Percentiles rank a stretch among this genome's conserved stretches.
These are phyloP conservation scores for Ceyx erithaca DNA, from an alignment of 2,797 vertebrate species.

Conservation along the genomic window DNA sequence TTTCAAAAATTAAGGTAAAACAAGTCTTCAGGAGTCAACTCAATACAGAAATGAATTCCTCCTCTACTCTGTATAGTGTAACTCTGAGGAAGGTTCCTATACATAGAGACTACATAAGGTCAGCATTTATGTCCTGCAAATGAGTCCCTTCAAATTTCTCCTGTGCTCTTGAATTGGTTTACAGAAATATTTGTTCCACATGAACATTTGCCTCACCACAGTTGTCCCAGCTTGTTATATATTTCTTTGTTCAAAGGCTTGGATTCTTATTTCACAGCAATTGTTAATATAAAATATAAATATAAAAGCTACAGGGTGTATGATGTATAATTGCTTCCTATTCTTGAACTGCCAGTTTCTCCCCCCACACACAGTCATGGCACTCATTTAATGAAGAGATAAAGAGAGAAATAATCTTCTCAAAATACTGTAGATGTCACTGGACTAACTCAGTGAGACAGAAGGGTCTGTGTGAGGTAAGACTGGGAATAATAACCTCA, in stretches of 20 bases:
- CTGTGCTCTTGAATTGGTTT: conserved; percentile 60
- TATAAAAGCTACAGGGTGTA: conserved; percentile 44
- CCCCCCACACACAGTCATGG: not conserved
- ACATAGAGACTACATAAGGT: conserved; percentile 41
- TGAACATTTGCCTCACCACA: conserved; percentile 66
- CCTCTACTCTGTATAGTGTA: not conserved
- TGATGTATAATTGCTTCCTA: conserved; percentile 31
- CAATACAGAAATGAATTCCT: not conserved
- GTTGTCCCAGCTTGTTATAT: conserved; percentile 63
- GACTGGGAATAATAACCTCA: not conserved
- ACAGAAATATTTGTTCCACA: conserved; percentile 67
- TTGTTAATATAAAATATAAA: conserved; percentile 50
- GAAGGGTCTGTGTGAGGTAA: not conserved
- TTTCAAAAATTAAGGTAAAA: not conserved
- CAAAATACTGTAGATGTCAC: not conserved
- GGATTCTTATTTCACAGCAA: conserved; percentile 50
- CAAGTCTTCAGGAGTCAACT: not conserved
- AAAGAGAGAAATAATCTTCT: conserved; percentile 7
- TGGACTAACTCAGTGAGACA: not conserved
- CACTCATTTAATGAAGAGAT: not conserved
- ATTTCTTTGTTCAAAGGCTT: conserved; percentile 70
- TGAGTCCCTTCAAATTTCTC: conserved; percentile 55
- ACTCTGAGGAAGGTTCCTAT: not conserved
- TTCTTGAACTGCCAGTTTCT: conserved; percentile 27
- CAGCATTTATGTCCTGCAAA: conserved; percentile 58